These are phyloP conservation scores for Anaspis maculata DNA, from an alignment of 2,888 invertebrate genomes.

Conservation along the genomic window DNA sequence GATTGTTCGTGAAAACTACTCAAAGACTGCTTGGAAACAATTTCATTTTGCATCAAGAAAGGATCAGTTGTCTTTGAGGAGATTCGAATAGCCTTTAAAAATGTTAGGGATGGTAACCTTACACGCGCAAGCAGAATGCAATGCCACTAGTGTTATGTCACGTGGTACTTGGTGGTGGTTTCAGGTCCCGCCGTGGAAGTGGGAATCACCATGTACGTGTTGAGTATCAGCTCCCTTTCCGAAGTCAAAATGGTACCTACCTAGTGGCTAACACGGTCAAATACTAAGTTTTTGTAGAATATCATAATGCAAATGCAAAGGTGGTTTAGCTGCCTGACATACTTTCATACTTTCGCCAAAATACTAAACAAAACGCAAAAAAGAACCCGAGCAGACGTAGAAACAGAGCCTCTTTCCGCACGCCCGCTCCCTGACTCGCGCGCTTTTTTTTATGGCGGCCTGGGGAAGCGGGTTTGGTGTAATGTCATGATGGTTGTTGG, in stretches of 20 bases:
- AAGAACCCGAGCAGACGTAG: too few species aligned
- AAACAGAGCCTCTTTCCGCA: conserved; percentile 24
- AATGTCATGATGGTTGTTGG: conserved; percentile 33
- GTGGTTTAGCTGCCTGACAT: too few species aligned
- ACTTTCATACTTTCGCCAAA: too few species aligned
- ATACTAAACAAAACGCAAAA: too few species aligned
- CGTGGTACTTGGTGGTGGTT: conserved; percentile 48
- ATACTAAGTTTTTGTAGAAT: conserved; percentile 10
- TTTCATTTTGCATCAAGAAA: too few species aligned
- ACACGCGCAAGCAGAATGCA: conserved; percentile 26
- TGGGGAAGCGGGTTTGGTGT: conserved; percentile 35
- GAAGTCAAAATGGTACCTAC: conserved; percentile 95
- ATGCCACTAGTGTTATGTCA: conserved; percentile 26
- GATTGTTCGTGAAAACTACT: too few species aligned
- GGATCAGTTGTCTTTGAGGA: too few species aligned
- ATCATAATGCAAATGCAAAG: too few species aligned
- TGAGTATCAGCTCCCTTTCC: conserved; percentile 96
- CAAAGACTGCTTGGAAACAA: too few species aligned
- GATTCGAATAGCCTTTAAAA: too few species aligned
- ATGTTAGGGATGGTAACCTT: too few species aligned
- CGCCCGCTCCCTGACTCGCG: conserved; percentile 36
- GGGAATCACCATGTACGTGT: conserved; percentile 96
- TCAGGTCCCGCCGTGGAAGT: conserved; percentile 96
- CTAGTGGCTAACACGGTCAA: too few species aligned
- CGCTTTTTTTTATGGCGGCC: conserved; percentile 41